phyloP scores from a whole-genome alignment of 1,140 invertebrate species.

The Pseudomyrmex concolor region DNA sequence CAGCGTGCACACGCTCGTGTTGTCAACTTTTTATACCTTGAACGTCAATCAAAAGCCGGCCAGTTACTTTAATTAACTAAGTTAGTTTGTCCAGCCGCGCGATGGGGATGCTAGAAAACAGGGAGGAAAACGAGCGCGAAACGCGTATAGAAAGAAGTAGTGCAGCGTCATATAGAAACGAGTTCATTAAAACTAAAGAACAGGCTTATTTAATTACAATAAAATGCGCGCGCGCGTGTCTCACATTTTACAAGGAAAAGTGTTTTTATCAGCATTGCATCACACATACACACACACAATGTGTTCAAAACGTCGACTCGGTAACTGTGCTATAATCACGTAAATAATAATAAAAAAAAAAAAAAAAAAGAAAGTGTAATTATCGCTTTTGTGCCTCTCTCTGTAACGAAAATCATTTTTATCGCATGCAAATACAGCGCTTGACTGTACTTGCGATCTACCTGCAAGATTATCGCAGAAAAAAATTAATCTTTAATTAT shows the following conservation, averaged over 20 bases:
- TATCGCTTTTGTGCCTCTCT: conserved; percentile 2
- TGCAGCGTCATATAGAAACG: conserved; percentile 23
- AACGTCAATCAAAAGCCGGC: conserved; percentile 66
- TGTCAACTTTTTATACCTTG: conserved; percentile 50
- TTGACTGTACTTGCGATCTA: neutral
- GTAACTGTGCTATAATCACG: conserved; percentile 3
- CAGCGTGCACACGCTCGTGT: neutral
- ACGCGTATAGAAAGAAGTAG: neutral
- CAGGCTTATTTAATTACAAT: conserved; percentile 17
- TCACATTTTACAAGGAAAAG: conserved; percentile 2
- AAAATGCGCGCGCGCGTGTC: neutral
- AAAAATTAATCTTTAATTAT: conserved; percentile 44
- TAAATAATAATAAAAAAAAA: neutral
- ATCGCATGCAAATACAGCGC: neutral
- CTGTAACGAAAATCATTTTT: neutral
- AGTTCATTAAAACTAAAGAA: conserved; percentile 36
- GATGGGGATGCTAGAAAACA: neutral
- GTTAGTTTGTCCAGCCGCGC: conserved; percentile 2
- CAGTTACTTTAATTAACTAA: conserved; percentile 75
- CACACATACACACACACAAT: neutral
- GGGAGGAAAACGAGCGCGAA: neutral
- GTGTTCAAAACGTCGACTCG: neutral
- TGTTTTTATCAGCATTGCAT: neutral
- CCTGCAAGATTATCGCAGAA: conserved; percentile 9
- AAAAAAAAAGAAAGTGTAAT: conserved; percentile 9